Percentiles rank a stretch among this genome's conserved stretches.
Conservation (phyloP, 2,888 invertebrate genomes). For the Heliconius erato region DNA sequence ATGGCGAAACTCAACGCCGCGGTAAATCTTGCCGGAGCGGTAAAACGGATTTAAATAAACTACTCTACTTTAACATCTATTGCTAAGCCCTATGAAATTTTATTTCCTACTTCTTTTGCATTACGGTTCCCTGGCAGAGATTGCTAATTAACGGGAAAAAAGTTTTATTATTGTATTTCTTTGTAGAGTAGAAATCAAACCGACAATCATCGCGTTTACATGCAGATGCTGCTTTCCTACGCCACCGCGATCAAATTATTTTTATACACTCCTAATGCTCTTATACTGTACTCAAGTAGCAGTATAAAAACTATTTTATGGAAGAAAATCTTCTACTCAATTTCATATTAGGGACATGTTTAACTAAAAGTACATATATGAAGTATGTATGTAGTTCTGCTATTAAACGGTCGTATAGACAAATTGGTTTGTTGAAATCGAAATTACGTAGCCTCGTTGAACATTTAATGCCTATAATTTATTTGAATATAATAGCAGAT, state of each 20-base stretch:
- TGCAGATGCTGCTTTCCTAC: not conserved
- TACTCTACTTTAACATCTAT: not conserved
- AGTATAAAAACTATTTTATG: slow-evolving; percentile 21
- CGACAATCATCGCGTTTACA: not conserved
- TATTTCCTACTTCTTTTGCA: too few relatives aligned
- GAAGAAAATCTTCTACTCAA: slow-evolving; percentile 6
- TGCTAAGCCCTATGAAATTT: too few relatives aligned
- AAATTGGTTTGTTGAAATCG: not conserved
- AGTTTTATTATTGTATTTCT: too few relatives aligned
- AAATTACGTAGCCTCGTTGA: too few relatives aligned
- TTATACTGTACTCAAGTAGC: not conserved
- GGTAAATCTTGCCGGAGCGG: not conserved
- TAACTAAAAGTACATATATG: not conserved
- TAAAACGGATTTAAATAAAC: not conserved
- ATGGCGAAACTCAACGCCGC: not conserved
- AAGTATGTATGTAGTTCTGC: not conserved
- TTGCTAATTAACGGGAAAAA: too few relatives aligned
- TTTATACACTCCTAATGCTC: slow-evolving; percentile 8
- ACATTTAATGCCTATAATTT: not conserved
- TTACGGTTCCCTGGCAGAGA: too few relatives aligned
- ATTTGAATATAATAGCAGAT: not conserved
- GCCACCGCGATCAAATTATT: not conserved
- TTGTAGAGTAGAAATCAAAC: too few relatives aligned
- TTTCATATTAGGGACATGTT: slow-evolving; percentile 1
- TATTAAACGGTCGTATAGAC: not conserved